Base-by-base conservation (phyloP, 2,888 invertebrate species). In the Dicranocentrus wangi region DNA sequence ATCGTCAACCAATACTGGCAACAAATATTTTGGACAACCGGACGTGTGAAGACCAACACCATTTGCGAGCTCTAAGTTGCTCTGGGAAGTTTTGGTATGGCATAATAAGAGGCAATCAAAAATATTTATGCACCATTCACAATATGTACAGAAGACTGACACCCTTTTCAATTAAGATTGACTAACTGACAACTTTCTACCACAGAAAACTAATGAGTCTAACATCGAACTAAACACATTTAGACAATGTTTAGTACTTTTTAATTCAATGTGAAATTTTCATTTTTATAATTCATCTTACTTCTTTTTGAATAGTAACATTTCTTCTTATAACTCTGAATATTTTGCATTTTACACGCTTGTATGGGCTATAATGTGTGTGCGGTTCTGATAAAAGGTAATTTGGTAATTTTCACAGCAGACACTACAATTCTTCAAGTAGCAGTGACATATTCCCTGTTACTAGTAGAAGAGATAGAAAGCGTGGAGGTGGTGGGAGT, bases 371-470 rank as follows among this genome's bases (percentile, higher is more conserved):
- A n/a, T n/a, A n/a, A n/a, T n/a, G n/a, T n/a, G n/a, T n/a, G n/a
- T n/a, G n/a, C n/a, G n/a, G n/a, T n/a, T n/a, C n/a, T n/a, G n/a
- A n/a, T n/a, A n/a, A n/a, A n/a, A n/a, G n/a, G n/a, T n/a, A n/a
- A n/a, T n/a, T n/a, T n/a, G n/a, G n/a, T n/a, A n/a, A n/a, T n/a
- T n/a, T n/a, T n/a, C n/a, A n/a, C n/a, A 7, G 23, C 72, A 82
- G 82, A 39, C 65, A 47, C 51, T 77, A 82, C 51, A 78, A 78
- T 39, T 78, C 80, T 53, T 83, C 81, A 25, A 77, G 72, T 32
- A 73, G 81, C 66, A 84, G 84, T 78, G 86, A 86, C 70, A 85
- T 86, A 61, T 86, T 84, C 61, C 86, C 86, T n/a, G 69, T 84
- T 21, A 81, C 86, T 17, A 79, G 83, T 28, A 61, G 85, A 60